Percentiles rank a stretch among this genome's conserved stretches.
These are phyloP conservation scores for Leuciscus waleckii DNA, from an alignment of 2,797 vertebrate genomes.

Conservation along the genomic window DNA sequence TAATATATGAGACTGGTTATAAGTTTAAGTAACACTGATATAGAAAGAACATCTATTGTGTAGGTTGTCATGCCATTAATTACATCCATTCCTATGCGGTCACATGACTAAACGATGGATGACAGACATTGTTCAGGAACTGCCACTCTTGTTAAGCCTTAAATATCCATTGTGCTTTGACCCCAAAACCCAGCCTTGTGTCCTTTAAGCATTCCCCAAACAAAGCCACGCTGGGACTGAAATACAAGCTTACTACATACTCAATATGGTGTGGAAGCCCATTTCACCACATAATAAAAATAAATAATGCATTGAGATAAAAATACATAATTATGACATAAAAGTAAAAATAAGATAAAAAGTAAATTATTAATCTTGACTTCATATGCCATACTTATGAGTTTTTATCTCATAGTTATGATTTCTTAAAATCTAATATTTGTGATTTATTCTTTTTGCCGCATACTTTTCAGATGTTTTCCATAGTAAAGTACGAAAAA, in stretches of 20 bases:
- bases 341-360: background rate
- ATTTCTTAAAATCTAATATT: background rate
- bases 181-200: background rate
- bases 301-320: background rate
- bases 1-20: background rate
- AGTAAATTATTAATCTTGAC: too few relatives aligned
- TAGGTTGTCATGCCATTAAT: slow-evolving; percentile 9
- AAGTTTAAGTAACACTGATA: background rate
- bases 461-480: background rate
- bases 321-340: too few relatives aligned
- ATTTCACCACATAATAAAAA: background rate
- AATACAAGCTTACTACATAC: background rate
- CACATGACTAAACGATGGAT: background rate
- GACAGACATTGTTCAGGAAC: slow-evolving; percentile 18
- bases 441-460: background rate
- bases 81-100: slow-evolving; percentile 12
- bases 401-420: background rate
- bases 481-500: background rate
- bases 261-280: background rate
- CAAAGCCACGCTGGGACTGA: background rate
- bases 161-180: slow-evolving; percentile 29
- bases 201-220: background rate
- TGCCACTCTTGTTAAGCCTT: slow-evolving; percentile 23
- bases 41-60: slow-evolving; percentile 18
- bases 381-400: background rate